phyloP scores from a whole-genome alignment of 2,888 invertebrate species.

The Petrolisthes manimaculis region DNA sequence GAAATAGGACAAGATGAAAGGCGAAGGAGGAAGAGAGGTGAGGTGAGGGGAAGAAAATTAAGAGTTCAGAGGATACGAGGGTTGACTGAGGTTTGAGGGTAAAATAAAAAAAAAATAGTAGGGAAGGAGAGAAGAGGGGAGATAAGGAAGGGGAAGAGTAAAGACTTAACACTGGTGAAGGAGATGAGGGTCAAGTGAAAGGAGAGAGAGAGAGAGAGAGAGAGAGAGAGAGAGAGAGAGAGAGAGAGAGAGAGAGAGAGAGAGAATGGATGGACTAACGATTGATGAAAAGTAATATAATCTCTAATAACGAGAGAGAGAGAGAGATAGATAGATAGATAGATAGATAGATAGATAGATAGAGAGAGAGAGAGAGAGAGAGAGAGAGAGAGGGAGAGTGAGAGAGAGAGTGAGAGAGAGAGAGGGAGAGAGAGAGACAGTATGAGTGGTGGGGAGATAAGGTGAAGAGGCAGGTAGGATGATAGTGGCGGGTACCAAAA shows the following conservation, averaged over 20 bases:
- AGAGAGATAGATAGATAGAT: slow-evolving; percentile 26
- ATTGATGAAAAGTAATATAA: background rate
- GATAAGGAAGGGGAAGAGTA: background rate
- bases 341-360: slow-evolving; percentile 32
- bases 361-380: slow-evolving; percentile 26
- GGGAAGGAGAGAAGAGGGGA: background rate
- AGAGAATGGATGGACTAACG: background rate
- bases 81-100: background rate
- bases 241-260: background rate
- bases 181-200: background rate
- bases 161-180: background rate
- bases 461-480: background rate
- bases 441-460: background rate
- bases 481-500: background rate
- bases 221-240: slow-evolving; percentile 22
- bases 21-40: slow-evolving; percentile 67
- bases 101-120: background rate
- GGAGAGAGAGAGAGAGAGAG: background rate
- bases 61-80: background rate
- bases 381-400: slow-evolving; percentile 27
- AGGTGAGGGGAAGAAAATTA: slow-evolving; percentile 61
- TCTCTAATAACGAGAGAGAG: background rate
- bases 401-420: slow-evolving; percentile 14
- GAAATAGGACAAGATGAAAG: slow-evolving; percentile 68
- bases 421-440: background rate